Evolutionary conservation across 2,113 vertebrate species (phyloP).

Genomic region (Candoia aspera): DNA sequence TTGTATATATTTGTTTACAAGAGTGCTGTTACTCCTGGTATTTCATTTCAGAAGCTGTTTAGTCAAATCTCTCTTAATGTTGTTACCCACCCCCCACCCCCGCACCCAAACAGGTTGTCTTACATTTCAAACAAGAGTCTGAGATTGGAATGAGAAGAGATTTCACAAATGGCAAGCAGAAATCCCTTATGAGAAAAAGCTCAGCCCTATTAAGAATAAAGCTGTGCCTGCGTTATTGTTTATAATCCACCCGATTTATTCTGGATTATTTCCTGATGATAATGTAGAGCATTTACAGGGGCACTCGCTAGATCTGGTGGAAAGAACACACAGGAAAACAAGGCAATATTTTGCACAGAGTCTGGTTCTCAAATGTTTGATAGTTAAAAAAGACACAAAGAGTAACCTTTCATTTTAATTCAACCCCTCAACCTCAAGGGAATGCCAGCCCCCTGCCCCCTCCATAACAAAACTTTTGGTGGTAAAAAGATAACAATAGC

Average conservation of each 20-base stretch:
- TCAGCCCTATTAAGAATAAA: constrained; percentile 41
- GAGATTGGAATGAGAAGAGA: neutral
- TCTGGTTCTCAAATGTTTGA: constrained; percentile 4
- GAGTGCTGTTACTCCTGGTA: neutral
- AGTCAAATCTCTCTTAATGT: neutral
- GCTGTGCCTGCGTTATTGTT: constrained; percentile 26
- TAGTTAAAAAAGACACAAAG: neutral
- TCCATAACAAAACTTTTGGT: neutral
- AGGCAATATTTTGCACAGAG: constrained; percentile 26
- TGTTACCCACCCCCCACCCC: neutral
- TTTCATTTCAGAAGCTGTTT: neutral
- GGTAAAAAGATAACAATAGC: neutral
- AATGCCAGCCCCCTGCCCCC: too few relatives aligned
- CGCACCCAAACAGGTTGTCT: constrained; percentile 22
- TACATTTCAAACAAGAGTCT: constrained; percentile 24
- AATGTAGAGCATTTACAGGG: constrained; percentile 41
- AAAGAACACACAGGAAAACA: constrained; percentile 19
- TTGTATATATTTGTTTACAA: neutral
- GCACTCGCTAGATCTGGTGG: constrained; percentile 25
- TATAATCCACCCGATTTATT: constrained; percentile 46
- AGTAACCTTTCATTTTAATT: neutral
- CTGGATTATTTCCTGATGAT: constrained; percentile 50
- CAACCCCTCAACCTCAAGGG: neutral
- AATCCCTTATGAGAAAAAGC: constrained; percentile 35
- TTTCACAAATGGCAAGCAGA: constrained; percentile 22